Evolutionary conservation across 2,888 invertebrate species (phyloP).

Genomic region (Callinectes sapidus): DNA sequence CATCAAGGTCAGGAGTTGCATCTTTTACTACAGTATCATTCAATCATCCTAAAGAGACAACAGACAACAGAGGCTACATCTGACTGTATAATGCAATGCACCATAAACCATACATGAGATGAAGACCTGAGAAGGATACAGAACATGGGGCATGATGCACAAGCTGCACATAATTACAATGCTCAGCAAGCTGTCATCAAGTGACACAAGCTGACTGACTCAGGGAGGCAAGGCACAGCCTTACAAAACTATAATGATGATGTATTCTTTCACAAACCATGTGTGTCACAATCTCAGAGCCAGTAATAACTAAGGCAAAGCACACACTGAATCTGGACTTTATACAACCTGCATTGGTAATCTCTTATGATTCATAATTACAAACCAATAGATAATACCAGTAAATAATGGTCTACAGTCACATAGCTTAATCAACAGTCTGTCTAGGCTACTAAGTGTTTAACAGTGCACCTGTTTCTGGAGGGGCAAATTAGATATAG

Average conservation of each 20-base stretch:
- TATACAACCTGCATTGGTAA: conserved; percentile 3
- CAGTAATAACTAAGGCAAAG: background rate
- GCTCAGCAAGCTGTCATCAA: background rate
- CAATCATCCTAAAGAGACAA: background rate
- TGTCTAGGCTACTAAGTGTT: background rate
- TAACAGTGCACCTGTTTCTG: background rate
- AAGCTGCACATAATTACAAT: background rate
- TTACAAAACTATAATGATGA: background rate
- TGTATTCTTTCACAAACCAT: background rate
- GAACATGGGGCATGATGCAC: background rate
- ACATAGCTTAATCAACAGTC: background rate
- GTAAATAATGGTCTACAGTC: background rate
- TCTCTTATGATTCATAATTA: background rate
- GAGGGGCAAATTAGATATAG: background rate
- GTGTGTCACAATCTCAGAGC: background rate
- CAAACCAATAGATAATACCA: background rate
- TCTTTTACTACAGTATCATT: background rate
- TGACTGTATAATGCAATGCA: background rate
- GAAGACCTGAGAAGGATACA: background rate
- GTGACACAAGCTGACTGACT: background rate
- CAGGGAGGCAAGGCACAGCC: background rate
- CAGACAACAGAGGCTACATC: background rate
- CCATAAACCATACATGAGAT: background rate
- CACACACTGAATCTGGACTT: background rate
- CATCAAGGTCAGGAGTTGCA: background rate